Evolutionary conservation across 2,797 vertebrate species (phyloP).

Genomic region (Pseudochromis fuscus): DNA sequence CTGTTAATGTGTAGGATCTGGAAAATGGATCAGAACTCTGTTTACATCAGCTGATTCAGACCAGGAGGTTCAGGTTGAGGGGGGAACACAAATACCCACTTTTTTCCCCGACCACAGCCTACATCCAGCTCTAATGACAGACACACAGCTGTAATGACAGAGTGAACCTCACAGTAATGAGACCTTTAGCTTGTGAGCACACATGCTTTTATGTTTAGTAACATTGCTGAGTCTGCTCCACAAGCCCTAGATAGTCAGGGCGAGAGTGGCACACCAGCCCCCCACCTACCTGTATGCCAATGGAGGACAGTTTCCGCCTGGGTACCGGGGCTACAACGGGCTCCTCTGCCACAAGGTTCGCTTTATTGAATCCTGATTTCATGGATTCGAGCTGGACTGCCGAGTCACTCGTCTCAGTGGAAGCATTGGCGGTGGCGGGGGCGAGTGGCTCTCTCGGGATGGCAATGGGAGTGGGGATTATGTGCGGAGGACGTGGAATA

Average conservation of each 20-base stretch:
- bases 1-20: constrained; percentile 29
- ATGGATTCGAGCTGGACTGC: constrained; percentile 87
- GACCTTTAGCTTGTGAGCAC: constrained; percentile 31
- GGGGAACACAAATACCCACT: constrained; percentile 17
- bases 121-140: constrained; percentile 46
- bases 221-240: neutral
- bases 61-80: constrained; percentile 8
- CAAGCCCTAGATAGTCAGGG: neutral
- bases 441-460: constrained; percentile 79
- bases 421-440: constrained; percentile 83
- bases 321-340: constrained; percentile 87
- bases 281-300: constrained; percentile 95
- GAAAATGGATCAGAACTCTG: constrained; percentile 35
- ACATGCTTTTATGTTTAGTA: constrained; percentile 17
- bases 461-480: constrained; percentile 85
- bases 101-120: neutral
- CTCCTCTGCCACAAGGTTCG: constrained; percentile 87
- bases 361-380: constrained; percentile 84
- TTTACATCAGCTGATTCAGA: constrained; percentile 27
- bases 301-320: constrained; percentile 96
- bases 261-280: neutral
- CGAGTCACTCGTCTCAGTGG: constrained; percentile 84
- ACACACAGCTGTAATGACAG: constrained; percentile 49
- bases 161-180: constrained; percentile 24
- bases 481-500: constrained; percentile 82